These are phyloP conservation scores for Leptoclinus maculatus DNA, from an alignment of 2,797 vertebrate species.

Conservation along the genomic window DNA sequence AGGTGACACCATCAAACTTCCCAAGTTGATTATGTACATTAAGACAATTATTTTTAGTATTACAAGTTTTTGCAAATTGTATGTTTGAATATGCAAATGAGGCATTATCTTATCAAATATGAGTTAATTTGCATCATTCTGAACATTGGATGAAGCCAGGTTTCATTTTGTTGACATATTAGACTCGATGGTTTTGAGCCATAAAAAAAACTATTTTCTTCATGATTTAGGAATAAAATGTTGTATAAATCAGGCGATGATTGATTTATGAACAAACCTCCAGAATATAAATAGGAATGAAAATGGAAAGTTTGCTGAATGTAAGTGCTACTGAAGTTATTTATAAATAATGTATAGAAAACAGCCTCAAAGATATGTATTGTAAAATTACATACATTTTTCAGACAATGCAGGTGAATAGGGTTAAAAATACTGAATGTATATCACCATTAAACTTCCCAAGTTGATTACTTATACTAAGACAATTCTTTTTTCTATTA, in stretches of 20 bases:
- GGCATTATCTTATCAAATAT: background rate
- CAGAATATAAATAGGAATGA: background rate
- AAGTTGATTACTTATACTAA: background rate
- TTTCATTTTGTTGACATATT: background rate
- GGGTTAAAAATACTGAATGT: background rate
- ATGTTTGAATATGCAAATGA: background rate
- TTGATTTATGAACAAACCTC: background rate
- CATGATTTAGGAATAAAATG: background rate
- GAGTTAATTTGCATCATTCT: background rate
- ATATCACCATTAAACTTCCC: background rate
- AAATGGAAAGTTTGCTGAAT: background rate
- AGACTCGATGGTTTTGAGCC: background rate
- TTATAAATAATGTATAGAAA: no score
- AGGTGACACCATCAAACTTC: background rate
- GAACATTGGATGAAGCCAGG: background rate
- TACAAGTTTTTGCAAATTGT: background rate
- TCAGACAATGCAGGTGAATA: background rate
- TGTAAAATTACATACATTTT: background rate
- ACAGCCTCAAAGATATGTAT: background rate
- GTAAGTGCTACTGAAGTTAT: background rate
- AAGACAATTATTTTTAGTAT: background rate
- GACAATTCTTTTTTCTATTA: background rate
- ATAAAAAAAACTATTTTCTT: background rate
- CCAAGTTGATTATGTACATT: background rate
- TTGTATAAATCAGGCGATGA: background rate